Evolutionary conservation across 2,113 vertebrate species (phyloP).

Genomic region (Clarias macrocephalus): DNA sequence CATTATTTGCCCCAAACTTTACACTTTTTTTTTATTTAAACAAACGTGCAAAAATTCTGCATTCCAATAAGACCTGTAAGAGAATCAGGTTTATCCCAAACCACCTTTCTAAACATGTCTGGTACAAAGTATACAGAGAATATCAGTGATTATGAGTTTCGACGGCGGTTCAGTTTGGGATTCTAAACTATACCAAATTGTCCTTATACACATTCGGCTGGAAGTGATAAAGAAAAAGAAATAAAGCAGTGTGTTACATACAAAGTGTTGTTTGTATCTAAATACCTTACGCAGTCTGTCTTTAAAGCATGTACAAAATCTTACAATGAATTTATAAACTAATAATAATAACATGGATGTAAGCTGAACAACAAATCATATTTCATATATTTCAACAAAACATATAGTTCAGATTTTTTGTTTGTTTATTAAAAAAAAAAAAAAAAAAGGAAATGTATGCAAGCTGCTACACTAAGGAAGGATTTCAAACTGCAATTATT

Average conservation of each 20-base stretch:
- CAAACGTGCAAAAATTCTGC: constrained; percentile 2
- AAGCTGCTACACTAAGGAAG: neutral
- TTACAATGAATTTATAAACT: neutral
- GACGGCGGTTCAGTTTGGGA: neutral
- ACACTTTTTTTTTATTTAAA: neutral
- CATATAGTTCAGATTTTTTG: neutral
- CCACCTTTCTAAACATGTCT: neutral
- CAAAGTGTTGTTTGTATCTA: neutral
- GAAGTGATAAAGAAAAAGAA: neutral
- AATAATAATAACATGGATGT: neutral
- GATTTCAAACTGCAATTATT: neutral
- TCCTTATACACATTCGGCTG: neutral
- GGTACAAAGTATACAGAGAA: neutral
- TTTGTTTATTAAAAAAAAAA: neutral
- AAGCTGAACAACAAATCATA: neutral
- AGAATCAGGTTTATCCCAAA: neutral
- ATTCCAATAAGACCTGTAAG: neutral
- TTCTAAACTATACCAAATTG: neutral
- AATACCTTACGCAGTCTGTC: neutral
- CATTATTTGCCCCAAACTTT: neutral
- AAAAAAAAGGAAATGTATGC: neutral
- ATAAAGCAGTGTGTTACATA: neutral
- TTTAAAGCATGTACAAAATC: neutral
- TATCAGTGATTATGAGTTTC: neutral
- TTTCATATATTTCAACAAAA: neutral